phyloP scores from a whole-genome alignment of 2,797 vertebrate genomes.

The Anguilla megastoma region DNA sequence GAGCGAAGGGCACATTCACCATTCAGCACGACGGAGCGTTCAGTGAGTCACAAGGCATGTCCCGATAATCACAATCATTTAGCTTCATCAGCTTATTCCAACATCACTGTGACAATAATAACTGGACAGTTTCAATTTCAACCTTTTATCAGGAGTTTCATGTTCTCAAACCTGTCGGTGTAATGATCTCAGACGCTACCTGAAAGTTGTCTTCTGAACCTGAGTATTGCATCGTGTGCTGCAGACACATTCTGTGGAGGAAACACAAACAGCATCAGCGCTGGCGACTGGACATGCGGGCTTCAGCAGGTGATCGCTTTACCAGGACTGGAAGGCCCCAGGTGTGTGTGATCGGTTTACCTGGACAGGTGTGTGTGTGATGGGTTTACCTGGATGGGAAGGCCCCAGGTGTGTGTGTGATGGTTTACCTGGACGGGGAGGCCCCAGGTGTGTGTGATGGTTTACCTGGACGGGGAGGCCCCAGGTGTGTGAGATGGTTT shows the following conservation, averaged over 20 bases:
- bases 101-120: not conserved
- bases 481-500: conserved; percentile 44
- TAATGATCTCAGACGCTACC: conserved; percentile 53
- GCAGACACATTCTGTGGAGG: conserved; percentile 66
- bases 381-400: conserved; percentile 69
- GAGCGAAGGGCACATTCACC: not conserved
- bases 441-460: conserved; percentile 42
- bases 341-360: not conserved
- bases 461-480: conserved; percentile 50
- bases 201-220: conserved; percentile 66
- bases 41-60: not conserved
- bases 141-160: not conserved
- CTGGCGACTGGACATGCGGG: no score
- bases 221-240: conserved; percentile 57
- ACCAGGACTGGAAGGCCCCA: conserved; percentile 53
- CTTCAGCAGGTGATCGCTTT: not conserved
- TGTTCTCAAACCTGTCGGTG: no score
- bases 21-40: not conserved
- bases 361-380: not conserved
- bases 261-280: conserved; percentile 16
- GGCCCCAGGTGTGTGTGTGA: conserved; percentile 45
- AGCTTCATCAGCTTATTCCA: not conserved
- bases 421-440: conserved; percentile 47
- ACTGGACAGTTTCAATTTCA: not conserved
- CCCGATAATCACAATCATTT: not conserved